Evolutionary conservation across 2,888 invertebrate genomes (phyloP).

Genomic region (Gibbula magus): DNA sequence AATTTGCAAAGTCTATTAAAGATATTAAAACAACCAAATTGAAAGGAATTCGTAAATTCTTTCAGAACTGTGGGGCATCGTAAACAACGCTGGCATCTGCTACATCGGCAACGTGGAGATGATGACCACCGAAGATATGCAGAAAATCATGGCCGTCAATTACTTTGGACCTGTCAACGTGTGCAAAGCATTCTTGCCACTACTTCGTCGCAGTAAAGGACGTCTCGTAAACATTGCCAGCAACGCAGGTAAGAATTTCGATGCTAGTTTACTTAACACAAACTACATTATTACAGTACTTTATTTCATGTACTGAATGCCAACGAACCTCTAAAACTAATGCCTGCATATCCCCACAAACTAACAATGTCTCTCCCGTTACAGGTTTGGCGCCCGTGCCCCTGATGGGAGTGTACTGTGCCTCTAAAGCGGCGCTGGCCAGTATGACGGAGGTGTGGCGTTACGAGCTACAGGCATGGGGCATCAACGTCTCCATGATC

Average conservation of each 20-base stretch:
- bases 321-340: no score
- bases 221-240: conserved; percentile 66
- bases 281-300: no score
- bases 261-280: background rate
- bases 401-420: conserved; percentile 62
- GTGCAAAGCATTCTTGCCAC: conserved; percentile 62
- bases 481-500: conserved; percentile 63
- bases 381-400: conserved; percentile 64
- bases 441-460: conserved; percentile 60
- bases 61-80: conserved; percentile 63
- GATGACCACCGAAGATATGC: conserved; percentile 60
- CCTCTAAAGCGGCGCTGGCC: conserved; percentile 66
- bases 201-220: conserved; percentile 57
- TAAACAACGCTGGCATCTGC: conserved; percentile 70
- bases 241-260: conserved; percentile 52
- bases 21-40: no score
- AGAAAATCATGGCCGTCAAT: conserved; percentile 63
- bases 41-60: background rate
- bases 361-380: no score
- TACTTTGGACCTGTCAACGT: conserved; percentile 62
- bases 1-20: no score
- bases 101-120: conserved; percentile 64
- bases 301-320: no score
- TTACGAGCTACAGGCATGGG: conserved; percentile 61
- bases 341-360: no score